Percentiles rank a stretch among this genome's conserved stretches.
Evolutionary conservation across 2,888 invertebrate genomes (phyloP).

Genomic region (Mystacides longicornis): DNA sequence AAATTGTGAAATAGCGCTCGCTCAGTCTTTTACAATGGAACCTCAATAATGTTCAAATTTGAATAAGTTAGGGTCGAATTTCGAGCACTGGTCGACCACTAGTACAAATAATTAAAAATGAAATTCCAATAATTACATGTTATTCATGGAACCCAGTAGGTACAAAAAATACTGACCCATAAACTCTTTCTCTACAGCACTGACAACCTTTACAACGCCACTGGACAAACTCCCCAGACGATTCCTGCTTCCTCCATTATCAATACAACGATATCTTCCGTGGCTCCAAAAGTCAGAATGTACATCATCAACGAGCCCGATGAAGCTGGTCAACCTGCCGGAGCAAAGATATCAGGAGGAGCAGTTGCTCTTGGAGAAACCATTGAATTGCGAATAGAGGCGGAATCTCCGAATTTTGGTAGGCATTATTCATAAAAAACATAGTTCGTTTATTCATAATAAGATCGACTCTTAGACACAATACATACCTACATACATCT

Average conservation of each 20-base stretch:
- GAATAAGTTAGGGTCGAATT: too few relatives aligned
- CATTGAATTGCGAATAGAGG: constrained; percentile 41
- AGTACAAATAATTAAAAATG: too few relatives aligned
- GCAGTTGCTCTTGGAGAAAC: constrained; percentile 42
- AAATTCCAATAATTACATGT: too few relatives aligned
- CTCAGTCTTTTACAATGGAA: too few relatives aligned
- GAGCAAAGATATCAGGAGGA: constrained; percentile 10
- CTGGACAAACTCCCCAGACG: constrained; percentile 9
- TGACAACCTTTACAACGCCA: not conserved
- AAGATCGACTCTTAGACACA: not conserved
- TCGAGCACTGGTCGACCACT: too few relatives aligned
- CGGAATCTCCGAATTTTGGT: constrained; percentile 25
- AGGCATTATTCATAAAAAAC: not conserved
- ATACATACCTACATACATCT: too few relatives aligned
- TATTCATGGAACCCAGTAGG: too few relatives aligned
- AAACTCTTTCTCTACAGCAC: too few relatives aligned
- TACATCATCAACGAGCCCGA: constrained; percentile 25
- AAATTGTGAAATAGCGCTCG: too few relatives aligned
- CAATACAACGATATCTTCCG: constrained; percentile 29
- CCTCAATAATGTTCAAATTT: too few relatives aligned
- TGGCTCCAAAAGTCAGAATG: constrained; percentile 21
- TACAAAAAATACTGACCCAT: too few relatives aligned
- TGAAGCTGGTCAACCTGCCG: constrained; percentile 11
- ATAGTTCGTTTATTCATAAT: not conserved
- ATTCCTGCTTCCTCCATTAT: constrained; percentile 40